Conservation (phyloP, 2,888 invertebrate species). For the Chorisops tibialis region DNA sequence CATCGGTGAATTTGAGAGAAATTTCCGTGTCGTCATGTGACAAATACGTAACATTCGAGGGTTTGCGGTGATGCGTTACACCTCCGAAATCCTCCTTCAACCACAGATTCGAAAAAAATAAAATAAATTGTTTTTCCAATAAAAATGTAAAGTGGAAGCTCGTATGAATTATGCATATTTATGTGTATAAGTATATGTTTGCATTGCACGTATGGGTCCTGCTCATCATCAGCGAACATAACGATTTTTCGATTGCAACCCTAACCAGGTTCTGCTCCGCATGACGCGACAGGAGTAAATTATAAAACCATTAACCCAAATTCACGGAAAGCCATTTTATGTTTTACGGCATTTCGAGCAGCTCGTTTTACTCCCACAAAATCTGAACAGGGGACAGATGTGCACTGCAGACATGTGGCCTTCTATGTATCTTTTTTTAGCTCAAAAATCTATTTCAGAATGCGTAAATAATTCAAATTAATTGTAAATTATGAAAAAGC, state of each 20-base stretch:
- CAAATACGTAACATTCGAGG: neutral
- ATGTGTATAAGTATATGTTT: conserved; percentile 6
- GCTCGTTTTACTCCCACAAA: conserved; percentile 15
- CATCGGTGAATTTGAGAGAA: conserved; percentile 18
- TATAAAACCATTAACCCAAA: conserved; percentile 26
- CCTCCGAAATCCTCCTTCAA: conserved; percentile 5
- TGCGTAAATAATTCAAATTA: no score
- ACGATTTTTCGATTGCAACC: no score
- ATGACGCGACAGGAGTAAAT: conserved; percentile 25
- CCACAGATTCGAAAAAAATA: no score
- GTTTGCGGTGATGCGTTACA: conserved; percentile 1
- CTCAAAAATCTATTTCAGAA: no score
- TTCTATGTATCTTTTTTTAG: no score
- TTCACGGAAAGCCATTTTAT: conserved; percentile 16
- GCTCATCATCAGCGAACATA: neutral
- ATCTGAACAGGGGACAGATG: no score
- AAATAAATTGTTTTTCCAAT: no score
- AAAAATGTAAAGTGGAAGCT: conserved; percentile 28
- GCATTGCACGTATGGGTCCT: neutral
- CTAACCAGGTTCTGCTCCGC: conserved; percentile 4
- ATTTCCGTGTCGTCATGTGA: neutral
- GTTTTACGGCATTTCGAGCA: neutral
- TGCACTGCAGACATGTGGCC: no score
- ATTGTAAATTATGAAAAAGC: no score
- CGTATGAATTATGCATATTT: conserved; percentile 25